phyloP scores from a whole-genome alignment of 92 coral and sea anemone genomes.

The Palythoa heliodiscus region DNA sequence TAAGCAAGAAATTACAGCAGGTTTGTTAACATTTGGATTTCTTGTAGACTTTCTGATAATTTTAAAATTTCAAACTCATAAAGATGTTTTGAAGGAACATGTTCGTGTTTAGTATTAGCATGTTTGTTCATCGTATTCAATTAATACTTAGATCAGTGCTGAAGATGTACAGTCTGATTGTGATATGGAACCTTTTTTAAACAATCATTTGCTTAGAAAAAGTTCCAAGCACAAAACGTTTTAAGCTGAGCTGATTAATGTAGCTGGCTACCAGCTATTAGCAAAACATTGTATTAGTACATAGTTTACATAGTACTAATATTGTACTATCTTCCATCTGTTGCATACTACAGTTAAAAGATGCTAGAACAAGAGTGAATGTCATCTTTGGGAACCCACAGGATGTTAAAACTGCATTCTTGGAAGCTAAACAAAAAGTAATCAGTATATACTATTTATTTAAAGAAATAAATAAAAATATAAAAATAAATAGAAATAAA shows the following conservation, averaged over 20 bases:
- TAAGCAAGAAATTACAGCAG: constrained; percentile 85
- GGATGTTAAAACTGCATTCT: constrained; percentile 76
- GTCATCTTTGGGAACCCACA: constrained; percentile 78
- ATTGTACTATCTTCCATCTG: background rate
- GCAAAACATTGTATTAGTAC: background rate
- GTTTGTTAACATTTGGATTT: constrained; percentile 46
- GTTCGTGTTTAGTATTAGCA: too few species aligned
- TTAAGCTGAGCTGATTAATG: too few species aligned
- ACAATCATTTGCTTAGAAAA: too few species aligned
- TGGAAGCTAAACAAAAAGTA: constrained; percentile 79
- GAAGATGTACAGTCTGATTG: too few species aligned
- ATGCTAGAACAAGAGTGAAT: constrained; percentile 90
- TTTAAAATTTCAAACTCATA: background rate
- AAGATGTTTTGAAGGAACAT: too few species aligned
- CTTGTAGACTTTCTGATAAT: background rate
- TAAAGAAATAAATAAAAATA: too few species aligned
- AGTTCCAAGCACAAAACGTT: too few species aligned
- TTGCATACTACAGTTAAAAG: constrained; percentile 70
- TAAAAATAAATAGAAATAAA: too few species aligned
- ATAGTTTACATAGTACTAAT: background rate
- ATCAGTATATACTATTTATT: background rate
- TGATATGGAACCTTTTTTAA: too few species aligned
- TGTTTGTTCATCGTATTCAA: too few species aligned
- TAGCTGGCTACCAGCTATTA: too few species aligned
- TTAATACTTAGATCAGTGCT: too few species aligned